These are phyloP conservation scores for Drosophila falleni DNA, from an alignment of 2,888 invertebrate species.

Conservation along the genomic window DNA sequence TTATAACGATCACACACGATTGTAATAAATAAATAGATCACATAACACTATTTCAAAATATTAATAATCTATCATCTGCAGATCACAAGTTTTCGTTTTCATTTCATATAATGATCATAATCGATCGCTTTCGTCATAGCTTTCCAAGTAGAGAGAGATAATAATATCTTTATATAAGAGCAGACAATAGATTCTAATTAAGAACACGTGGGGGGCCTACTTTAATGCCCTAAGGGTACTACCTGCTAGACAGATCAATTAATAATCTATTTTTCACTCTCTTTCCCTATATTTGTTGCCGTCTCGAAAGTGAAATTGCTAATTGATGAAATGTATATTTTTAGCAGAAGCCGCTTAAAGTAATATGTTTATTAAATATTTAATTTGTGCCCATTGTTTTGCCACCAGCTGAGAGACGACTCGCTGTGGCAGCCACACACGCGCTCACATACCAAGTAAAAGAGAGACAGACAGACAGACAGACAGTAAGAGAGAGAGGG, in stretches of 20 bases:
- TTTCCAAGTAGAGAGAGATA: not conserved
- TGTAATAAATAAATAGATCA: not conserved
- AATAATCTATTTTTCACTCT: not conserved
- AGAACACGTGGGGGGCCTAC: slow-evolving; percentile 14
- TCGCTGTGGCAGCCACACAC: slow-evolving; percentile 16
- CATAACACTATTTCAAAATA: not conserved
- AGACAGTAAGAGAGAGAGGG: slow-evolving; percentile 1
- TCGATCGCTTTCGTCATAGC: not conserved
- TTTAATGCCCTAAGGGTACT: not conserved
- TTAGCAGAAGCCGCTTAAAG: slow-evolving; percentile 7
- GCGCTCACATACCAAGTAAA: slow-evolving; percentile 6
- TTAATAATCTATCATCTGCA: not conserved
- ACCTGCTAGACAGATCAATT: not conserved
- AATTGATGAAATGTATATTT: slow-evolving; percentile 22
- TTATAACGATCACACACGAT: too few species aligned
- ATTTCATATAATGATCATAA: not conserved
- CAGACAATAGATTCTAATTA: not conserved
- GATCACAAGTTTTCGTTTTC: not conserved
- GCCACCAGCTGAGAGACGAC: slow-evolving; percentile 32
- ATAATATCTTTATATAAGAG: not conserved
- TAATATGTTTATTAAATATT: slow-evolving; percentile 16
- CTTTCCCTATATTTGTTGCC: not conserved
- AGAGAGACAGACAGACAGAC: slow-evolving; percentile 1
- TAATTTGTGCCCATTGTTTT: slow-evolving; percentile 49
- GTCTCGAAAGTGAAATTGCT: slow-evolving; percentile 17